Base-by-base conservation (phyloP, 1,140 invertebrate species). In the Olivierus martensii region DNA sequence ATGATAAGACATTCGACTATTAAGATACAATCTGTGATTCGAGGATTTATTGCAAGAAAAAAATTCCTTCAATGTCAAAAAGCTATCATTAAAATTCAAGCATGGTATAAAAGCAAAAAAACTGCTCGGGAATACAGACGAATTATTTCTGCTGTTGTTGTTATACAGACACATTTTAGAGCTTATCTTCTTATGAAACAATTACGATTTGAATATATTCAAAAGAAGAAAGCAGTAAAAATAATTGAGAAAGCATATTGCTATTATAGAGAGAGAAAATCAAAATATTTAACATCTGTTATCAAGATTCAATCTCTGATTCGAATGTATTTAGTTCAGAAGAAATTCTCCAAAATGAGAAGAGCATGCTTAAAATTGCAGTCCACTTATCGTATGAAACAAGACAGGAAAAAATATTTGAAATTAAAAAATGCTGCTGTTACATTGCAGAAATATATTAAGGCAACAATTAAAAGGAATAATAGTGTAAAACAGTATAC, bases 11-110 rank as follows among this genome's bases (percentile, higher is more conserved):
- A 51, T 15, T 15, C 11, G 37, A 36, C 21, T 4, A 54, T 49
- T 28, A 14, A 41, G 10, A 11, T 54, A 17, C 52, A 54, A 17
- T 41, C 37, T 5, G 6, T 1, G n/a, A n/a, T 54, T 22, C 34
- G 52, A 12, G 3, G 34, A 28, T 49, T 49, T 42, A 21, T 54
- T n/a, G 46, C 46, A 7, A 48, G 45, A 49, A 38, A 43, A 44
- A 38, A 49, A 3, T 49, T 38, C 38, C 10, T 28, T 0, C 17
- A 18, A n/a, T 1, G 14, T n/a, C 19, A 7, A 34, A 12, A 47
- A n/a, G 46, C 46, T 47, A 9, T 3, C 4, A 47, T 47, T 34
- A 14, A 15, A n/a, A 34, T 47, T 34, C 46, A 47, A 35, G 11
- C 46, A 7, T 28, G 14, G 11, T 47, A 15, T 14, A 19, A 22